Evolutionary conservation across 2,113 vertebrate genomes (phyloP).

Genomic region (Catharus fuscescens): DNA sequence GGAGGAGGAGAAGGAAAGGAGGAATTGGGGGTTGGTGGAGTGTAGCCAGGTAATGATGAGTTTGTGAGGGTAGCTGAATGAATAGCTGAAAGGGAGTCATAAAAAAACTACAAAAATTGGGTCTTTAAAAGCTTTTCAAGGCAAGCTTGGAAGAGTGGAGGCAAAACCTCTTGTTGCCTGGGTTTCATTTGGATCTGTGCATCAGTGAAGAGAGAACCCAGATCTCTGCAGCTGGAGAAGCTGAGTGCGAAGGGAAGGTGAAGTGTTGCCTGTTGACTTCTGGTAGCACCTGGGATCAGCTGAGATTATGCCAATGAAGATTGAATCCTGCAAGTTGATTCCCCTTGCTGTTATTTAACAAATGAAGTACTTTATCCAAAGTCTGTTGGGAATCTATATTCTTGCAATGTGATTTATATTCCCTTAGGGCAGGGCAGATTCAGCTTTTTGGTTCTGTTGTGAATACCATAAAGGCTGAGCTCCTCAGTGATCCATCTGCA

Average conservation of each 20-base stretch:
- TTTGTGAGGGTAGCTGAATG: neutral
- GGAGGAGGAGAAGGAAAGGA: neutral
- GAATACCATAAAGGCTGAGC: neutral
- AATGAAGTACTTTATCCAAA: neutral
- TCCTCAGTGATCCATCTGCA: neutral
- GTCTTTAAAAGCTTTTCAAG: neutral
- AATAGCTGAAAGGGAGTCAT: neutral
- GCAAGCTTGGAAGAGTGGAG: neutral
- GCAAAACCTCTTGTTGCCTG: neutral
- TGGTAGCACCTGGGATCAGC: neutral
- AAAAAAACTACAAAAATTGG: neutral
- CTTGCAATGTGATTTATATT: neutral
- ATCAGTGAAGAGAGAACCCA: neutral
- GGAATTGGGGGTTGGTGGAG: neutral
- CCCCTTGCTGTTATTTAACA: neutral
- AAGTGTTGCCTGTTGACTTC: neutral
- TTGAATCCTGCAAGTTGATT: neutral
- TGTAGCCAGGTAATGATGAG: neutral
- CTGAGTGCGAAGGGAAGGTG: neutral
- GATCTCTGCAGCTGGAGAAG: neutral
- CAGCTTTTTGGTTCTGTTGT: neutral
- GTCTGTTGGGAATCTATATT: neutral
- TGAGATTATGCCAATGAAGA: neutral
- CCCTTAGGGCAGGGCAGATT: neutral
- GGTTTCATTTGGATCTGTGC: neutral